Base-by-base conservation (phyloP, 2,797 vertebrate genomes). In the Gymnopithys bicolor region DNA sequence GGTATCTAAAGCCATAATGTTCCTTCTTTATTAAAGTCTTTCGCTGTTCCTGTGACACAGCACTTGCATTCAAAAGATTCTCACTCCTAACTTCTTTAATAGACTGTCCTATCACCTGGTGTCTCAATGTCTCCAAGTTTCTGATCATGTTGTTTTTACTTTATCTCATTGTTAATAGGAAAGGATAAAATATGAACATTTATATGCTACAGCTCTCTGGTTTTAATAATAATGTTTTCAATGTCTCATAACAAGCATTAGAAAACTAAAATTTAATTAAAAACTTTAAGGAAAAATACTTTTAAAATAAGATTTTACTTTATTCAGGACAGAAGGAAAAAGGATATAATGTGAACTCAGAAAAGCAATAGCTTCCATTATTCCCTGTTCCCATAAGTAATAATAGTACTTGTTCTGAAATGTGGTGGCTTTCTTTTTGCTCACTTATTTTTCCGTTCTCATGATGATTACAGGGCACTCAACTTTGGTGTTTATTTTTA, bases 401-500 rank as follows among this genome's bases (percentile, higher is more conserved):
- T 92, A 96, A 94, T 90, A 95, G 90, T 75, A 62, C 89, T 95
- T 87, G 85, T 48, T 89, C 88, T 92, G 84, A 94, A 94, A 82
- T 0, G 2, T 11, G 4, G 78, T 45, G 43, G 49, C 89, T 94
- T 87, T 94, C 64, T 84, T 77, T 90, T 71, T 74, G 81, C 78
- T 94, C 92, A n/a, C 95, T 93, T 93, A 95, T 92, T 96, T 95
- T 92, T 87, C 87, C 33, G 56, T 93, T 91, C 78, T 83, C 89
- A 79, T 27, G 15, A 87, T 87, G 93, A 97, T 94, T 95, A 89
- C 81, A 93, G 79, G 79, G 92, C 81, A 68, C 87, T 93, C 75
- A 85, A 90, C 94, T 95, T 92, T 73, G 3, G 68, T 94, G 92
- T 95, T 97, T 96, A 96, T 96, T 95, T 92, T 97, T 96, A 94